These are phyloP conservation scores for Cariama cristata DNA, from an alignment of 2,113 vertebrate species.

Conservation along the genomic window DNA sequence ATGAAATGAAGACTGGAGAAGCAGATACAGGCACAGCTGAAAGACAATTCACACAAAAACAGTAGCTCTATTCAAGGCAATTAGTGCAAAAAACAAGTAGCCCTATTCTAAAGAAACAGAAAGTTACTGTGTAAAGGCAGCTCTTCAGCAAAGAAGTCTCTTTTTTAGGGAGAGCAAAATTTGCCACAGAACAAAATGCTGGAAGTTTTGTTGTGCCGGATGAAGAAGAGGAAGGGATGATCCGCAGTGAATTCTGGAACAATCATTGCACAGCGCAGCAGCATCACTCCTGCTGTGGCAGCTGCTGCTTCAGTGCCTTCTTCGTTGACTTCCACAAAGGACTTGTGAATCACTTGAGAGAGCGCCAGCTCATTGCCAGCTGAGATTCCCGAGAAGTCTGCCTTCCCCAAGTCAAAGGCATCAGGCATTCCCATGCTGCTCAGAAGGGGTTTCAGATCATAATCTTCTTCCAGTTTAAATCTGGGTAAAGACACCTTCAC, in stretches of 20 bases:
- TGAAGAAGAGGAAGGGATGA: slow-evolving; percentile 83
- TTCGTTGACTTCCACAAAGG: slow-evolving; percentile 91
- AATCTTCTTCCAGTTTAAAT: slow-evolving; percentile 86
- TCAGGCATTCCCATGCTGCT: slow-evolving; percentile 84
- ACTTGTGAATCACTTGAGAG: slow-evolving; percentile 88
- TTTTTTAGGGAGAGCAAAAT: slow-evolving; percentile 63
- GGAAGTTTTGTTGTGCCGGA: slow-evolving; percentile 64
- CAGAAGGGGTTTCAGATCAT: slow-evolving; percentile 76
- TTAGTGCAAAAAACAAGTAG: neutral
- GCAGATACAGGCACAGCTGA: neutral
- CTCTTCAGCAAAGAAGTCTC: neutral
- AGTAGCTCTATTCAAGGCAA: neutral
- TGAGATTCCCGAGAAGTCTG: slow-evolving; percentile 87
- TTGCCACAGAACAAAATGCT: slow-evolving; percentile 78
- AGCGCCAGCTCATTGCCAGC: slow-evolving; percentile 74
- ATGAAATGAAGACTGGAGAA: fast-evolving
- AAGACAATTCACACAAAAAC: neutral
- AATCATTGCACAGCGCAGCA: slow-evolving; percentile 17
- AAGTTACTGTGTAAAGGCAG: fast-evolving
- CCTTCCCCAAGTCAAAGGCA: slow-evolving; percentile 20
- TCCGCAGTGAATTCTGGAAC: slow-evolving; percentile 40
- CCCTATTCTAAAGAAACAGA: neutral
- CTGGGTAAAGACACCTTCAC: slow-evolving; percentile 80
- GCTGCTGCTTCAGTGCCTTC: slow-evolving; percentile 91
- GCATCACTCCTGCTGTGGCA: slow-evolving; percentile 75